Base-by-base conservation (phyloP, 37 sponge, comb jelly and placozoan species). In the Eunapius fragilis region DNA sequence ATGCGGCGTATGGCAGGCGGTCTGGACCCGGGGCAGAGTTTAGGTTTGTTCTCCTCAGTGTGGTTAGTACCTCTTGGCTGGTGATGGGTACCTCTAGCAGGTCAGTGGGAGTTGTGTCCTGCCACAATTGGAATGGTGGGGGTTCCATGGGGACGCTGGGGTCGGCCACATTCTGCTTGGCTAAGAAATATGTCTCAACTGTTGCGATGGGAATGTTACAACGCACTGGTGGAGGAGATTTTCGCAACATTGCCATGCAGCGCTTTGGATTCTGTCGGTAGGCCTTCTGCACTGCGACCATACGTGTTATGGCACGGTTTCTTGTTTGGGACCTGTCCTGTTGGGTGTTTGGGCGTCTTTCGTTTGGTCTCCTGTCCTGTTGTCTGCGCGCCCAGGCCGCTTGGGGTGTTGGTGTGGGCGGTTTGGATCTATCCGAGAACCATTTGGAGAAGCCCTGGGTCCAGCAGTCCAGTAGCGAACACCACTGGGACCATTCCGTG, bases 1-100 rank as follows among this genome's bases (percentile, higher is more conserved):
- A 79, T 17, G 30, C 28, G 36, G 23, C 17, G 73, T 79, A 70
- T 27, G 84, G 36, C 25, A 37, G 30, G 19, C 87, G 31, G 71
- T 86, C 87, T 34, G 86, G 86, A 67, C 86, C 86, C 80, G 78
- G 78, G 45, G 48, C 47, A 23, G 86, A 85, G 37, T 85, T 41
- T 24, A 37, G 19, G 27, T 23, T 31, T 50, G 67, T 68, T 69
- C 86, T 77, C 67, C 71, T 50, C 68, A 77, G 37, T 32, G 37
- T 77, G 48, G 33, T n/a, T 45, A 17, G 25, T 23, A 77, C 70
- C 32, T 81, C 86, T 74, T 74, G 58, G 58, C 58, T 58, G 58
- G 37, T 77, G 48, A 27, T n/a, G 28, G 19, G 25, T 23, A 77
- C 70, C 32, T 81, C 86, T 74, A 34, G 79, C 47, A 37, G 37